phyloP scores from a whole-genome alignment of 2,888 invertebrate genomes.

The Eupithecia centaureata region DNA sequence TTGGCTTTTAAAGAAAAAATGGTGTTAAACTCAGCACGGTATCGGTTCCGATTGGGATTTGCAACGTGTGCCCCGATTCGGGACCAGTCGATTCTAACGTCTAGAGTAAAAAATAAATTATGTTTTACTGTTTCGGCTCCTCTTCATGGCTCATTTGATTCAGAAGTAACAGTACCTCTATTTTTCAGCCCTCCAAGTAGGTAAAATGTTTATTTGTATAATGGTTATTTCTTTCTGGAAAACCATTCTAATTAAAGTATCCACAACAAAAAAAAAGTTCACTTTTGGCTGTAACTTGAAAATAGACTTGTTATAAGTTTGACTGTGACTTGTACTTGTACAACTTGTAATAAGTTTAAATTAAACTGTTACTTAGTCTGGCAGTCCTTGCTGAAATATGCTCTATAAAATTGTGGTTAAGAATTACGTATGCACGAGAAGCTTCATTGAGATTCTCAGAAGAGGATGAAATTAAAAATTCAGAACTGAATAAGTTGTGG shows the following conservation, averaged over 20 bases:
- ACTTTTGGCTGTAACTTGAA: constrained; percentile 23
- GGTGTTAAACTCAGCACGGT: constrained; percentile 78
- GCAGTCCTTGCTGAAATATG: constrained; percentile 41
- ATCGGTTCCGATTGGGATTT: constrained; percentile 72
- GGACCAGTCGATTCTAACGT: not conserved
- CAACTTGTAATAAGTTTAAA: constrained; percentile 41
- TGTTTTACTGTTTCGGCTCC: constrained; percentile 54
- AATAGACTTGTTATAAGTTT: constrained; percentile 36
- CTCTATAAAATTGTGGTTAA: constrained; percentile 57
- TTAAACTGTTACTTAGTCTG: constrained; percentile 27
- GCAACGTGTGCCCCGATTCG: constrained; percentile 39
- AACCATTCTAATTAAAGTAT: constrained; percentile 49
- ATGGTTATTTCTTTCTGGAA: constrained; percentile 39
- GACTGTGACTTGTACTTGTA: constrained; percentile 26
- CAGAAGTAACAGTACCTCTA: constrained; percentile 48
- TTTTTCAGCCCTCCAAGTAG: constrained; percentile 48
- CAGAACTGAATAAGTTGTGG: constrained; percentile 49
- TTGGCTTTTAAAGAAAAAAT: constrained; percentile 84
- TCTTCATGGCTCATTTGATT: constrained; percentile 60
- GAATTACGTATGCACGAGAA: constrained; percentile 60
- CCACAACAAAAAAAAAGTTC: constrained; percentile 43
- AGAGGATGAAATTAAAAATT: constrained; percentile 70
- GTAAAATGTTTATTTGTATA: constrained; percentile 49
- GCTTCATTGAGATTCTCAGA: constrained; percentile 63
- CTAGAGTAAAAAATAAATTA: constrained; percentile 61